Evolutionary conservation across 2,797 vertebrate genomes (phyloP).

Genomic region (Aselliscus stoliczkanus): DNA sequence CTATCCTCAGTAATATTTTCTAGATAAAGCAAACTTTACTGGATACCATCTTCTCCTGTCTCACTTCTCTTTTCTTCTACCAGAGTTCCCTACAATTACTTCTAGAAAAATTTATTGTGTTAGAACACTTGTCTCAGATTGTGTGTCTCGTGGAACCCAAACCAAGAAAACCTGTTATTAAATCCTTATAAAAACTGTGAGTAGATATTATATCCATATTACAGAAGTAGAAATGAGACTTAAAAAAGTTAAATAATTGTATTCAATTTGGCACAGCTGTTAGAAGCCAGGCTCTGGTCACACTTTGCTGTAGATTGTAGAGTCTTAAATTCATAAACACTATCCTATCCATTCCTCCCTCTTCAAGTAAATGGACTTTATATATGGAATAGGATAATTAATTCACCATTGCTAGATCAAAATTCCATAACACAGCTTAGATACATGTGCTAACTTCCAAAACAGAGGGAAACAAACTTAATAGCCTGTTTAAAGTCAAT

Average conservation of each 20-base stretch:
- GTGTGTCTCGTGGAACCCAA: background rate
- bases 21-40: background rate
- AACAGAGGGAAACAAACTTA: background rate
- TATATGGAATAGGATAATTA: background rate
- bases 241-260: background rate
- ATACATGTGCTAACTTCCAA: background rate
- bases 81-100: background rate
- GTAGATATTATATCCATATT: background rate
- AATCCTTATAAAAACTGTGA: background rate
- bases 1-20: background rate
- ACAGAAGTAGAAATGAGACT: background rate
- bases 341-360: background rate
- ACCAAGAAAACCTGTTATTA: background rate
- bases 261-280: background rate
- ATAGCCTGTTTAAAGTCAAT: background rate
- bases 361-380: background rate
- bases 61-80: background rate
- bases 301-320: background rate
- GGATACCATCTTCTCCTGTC: background rate
- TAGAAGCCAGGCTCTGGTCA: background rate
- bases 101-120: background rate
- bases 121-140: background rate
- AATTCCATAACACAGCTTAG: background rate
- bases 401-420: background rate
- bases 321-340: background rate